Conservation (phyloP, 2,113 vertebrate genomes). For the Thryonomys swinderianus region DNA sequence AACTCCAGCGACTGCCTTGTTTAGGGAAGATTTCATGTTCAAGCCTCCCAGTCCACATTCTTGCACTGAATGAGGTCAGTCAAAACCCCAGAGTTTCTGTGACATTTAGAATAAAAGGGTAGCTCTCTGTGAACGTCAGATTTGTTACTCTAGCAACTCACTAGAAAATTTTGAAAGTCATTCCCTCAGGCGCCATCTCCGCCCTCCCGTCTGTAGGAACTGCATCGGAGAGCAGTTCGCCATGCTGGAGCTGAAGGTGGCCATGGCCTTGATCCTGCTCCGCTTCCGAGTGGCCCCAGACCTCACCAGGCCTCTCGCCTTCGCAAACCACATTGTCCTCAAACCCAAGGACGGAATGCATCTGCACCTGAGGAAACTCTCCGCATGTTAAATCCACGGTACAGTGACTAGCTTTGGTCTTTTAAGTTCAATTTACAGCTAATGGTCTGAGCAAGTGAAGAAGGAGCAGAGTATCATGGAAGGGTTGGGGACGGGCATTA, state of each 20-base stretch:
- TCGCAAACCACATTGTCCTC: constrained; percentile 81
- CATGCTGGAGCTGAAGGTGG: constrained; percentile 93
- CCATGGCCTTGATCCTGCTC: constrained; percentile 87
- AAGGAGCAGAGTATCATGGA: neutral
- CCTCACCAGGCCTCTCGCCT: constrained; percentile 56
- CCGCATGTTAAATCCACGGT: neutral
- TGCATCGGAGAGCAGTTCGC: constrained; percentile 96
- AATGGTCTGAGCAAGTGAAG: neutral
- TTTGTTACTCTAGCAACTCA: neutral
- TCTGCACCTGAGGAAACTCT: constrained; percentile 86
- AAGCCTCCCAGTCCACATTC: neutral
- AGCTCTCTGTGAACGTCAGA: neutral
- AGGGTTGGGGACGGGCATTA: neutral
- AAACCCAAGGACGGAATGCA: constrained; percentile 90
- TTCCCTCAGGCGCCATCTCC: neutral
- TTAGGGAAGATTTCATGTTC: neutral
- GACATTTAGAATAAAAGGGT: neutral
- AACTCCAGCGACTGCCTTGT: neutral
- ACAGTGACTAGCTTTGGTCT: neutral
- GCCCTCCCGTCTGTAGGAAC: constrained; percentile 86
- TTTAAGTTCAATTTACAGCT: constrained; percentile 33
- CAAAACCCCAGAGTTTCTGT: neutral
- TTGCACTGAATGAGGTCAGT: neutral
- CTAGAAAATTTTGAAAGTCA: neutral
- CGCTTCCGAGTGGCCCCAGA: constrained; percentile 86